Conservation (phyloP, 2,797 vertebrate species). For the Gymnothorax reevesii region DNA sequence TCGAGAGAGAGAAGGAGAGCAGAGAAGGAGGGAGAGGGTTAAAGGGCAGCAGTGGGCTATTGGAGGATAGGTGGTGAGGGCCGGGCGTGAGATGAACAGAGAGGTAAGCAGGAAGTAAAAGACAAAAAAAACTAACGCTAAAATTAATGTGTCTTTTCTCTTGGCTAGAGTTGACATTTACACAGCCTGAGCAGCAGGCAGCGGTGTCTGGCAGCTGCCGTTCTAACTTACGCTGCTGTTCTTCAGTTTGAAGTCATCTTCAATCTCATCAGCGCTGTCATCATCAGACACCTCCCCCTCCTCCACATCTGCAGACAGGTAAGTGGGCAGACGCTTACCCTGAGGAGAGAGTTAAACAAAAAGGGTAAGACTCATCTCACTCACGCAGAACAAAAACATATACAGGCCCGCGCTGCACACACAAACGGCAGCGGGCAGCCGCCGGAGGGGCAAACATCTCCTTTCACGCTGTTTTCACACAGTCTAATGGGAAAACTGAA, state of each 20-base stretch:
- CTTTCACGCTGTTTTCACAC: neutral
- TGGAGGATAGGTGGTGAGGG: neutral
- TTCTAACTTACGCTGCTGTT: conserved; percentile 80
- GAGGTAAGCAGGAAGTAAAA: conserved; percentile 3
- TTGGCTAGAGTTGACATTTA: conserved; percentile 19
- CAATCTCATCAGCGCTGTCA: conserved; percentile 97
- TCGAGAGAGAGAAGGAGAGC: neutral
- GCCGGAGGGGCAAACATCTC: neutral
- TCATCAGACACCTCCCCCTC: conserved; percentile 98
- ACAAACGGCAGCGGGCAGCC: neutral
- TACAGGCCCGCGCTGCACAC: neutral
- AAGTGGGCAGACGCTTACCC: conserved; percentile 91
- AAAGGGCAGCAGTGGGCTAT: neutral
- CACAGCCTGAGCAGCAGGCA: neutral
- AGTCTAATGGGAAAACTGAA: no score
- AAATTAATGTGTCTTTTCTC: neutral
- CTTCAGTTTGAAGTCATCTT: conserved; percentile 96
- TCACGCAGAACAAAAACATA: conserved; percentile 26
- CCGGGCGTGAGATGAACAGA: neutral
- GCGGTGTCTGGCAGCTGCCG: conserved; percentile 3
- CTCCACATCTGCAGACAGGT: conserved; percentile 89
- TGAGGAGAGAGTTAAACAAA: conserved; percentile 52
- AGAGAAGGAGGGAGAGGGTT: neutral
- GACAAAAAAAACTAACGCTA: conserved; percentile 12
- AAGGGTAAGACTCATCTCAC: neutral